These are phyloP conservation scores for Xylota segnis DNA, from an alignment of 2,888 invertebrate genomes.

Conservation along the genomic window DNA sequence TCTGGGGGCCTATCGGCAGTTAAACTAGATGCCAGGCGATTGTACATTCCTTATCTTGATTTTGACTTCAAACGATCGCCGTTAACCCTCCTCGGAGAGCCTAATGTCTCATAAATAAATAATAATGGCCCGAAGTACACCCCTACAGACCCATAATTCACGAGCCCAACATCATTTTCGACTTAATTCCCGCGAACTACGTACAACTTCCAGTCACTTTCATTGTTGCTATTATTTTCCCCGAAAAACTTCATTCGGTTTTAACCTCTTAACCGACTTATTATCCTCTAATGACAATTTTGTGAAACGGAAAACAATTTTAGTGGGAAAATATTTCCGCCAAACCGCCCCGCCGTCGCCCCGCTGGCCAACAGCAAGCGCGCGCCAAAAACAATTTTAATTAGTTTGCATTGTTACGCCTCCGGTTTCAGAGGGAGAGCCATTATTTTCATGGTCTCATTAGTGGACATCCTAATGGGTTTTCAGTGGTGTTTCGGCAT, in stretches of 20 bases:
- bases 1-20: too few species aligned
- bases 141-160: not conserved
- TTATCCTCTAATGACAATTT: conserved; percentile 71
- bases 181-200: not conserved
- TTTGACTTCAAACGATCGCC: too few species aligned
- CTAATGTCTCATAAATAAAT: not conserved
- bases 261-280: conserved; percentile 54
- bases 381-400: conserved; percentile 71
- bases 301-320: conserved; percentile 63
- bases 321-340: not conserved
- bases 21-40: too few species aligned
- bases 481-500: conserved; percentile 64
- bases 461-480: conserved; percentile 73
- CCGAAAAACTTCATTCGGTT: conserved; percentile 24
- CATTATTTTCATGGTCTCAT: conserved; percentile 75
- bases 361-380: not conserved
- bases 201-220: not conserved
- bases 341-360: not conserved
- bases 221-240: conserved; percentile 23
- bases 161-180: not conserved
- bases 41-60: too few species aligned
- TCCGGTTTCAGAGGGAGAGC: conserved; percentile 45
- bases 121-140: not conserved
- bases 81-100: too few species aligned
- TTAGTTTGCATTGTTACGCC: conserved; percentile 72